Evolutionary conservation across 2,888 invertebrate species (phyloP), one percentile per base, ranked within the genome.

Genomic region (Chesias legatella): DNA sequence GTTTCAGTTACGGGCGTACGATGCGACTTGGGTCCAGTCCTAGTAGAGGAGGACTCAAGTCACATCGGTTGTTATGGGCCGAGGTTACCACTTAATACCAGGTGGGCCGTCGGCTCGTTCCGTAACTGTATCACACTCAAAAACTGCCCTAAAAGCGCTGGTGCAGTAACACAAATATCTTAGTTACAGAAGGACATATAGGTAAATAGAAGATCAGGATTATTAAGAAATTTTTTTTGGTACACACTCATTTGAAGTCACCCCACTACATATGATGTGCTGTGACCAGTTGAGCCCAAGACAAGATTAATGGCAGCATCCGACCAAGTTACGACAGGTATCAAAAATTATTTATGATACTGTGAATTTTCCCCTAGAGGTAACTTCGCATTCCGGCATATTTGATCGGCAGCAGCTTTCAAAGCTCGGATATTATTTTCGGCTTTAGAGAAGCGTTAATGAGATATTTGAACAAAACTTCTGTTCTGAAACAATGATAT

Each of bases 261-360:
- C 13, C 13, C 5, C 13, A 28, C 10, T n/a, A n/a, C 11, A 11
- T 28, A 1, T 11, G 5, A 1, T 29, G 26, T 5, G 3, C 38
- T 38, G 33, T 27, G 26, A n/a, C 27, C 10, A 27, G 24, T 17
- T 36, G 24, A 30, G 30, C 21, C 10, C 25, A 17, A 10, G 35
- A 44, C 35, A 35, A 35, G 39, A 44, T 44, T 39, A 44, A 44
- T 34, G 34, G 27, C 34, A 32, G 20, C 21, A 34, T 28, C 34
- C 27, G 28, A 39, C 39, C 44, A 44, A 50, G 52, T 54, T 50
- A 54, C 48, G 46, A 44, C 56, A 54, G 44, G 46, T 54, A 56
- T 50, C 52, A 52, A 44, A 56, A 43, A 56, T 37, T 56, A 56
- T 58, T 58, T 53, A 38, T 39, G 36, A 48, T 24, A 43, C 34